phyloP scores from a whole-genome alignment of 2,797 vertebrate species.

The Xiphorhynchus erythropygius region DNA sequence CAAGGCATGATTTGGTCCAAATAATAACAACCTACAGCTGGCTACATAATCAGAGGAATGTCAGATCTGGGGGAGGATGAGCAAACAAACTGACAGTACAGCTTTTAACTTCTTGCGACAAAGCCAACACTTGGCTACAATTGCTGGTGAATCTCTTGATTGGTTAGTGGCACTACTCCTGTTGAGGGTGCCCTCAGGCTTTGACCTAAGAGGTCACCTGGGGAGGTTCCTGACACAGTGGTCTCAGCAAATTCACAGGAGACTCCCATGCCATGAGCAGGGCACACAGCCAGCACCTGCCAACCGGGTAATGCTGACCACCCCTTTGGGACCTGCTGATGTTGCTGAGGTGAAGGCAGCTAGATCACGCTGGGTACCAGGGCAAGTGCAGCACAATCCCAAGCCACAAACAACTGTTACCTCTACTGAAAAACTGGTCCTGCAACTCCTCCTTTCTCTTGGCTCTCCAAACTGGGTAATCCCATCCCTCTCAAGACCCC shows the following conservation, averaged over 20 bases:
- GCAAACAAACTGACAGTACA: not conserved
- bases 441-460: not conserved
- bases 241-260: not conserved
- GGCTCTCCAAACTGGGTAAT: not conserved
- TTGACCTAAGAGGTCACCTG: not conserved
- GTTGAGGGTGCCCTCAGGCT: not conserved
- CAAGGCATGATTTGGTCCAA: not conserved
- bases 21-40: constrained; percentile 13
- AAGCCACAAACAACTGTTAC: not conserved
- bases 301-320: accelerated
- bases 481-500: not conserved
- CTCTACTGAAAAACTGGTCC: not conserved
- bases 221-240: accelerated
- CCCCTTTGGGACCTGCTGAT: accelerated
- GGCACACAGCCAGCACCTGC: not conserved
- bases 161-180: not conserved
- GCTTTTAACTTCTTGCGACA: not conserved
- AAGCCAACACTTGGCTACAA: not conserved
- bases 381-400: not conserved
- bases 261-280: not conserved
- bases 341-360: not conserved
- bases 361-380: not conserved
- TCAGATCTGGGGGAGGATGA: not conserved
- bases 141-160: not conserved
- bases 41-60: constrained; percentile 16